These are phyloP conservation scores for Psittacula echo DNA, from an alignment of 2,797 vertebrate genomes.

Conservation along the genomic window DNA sequence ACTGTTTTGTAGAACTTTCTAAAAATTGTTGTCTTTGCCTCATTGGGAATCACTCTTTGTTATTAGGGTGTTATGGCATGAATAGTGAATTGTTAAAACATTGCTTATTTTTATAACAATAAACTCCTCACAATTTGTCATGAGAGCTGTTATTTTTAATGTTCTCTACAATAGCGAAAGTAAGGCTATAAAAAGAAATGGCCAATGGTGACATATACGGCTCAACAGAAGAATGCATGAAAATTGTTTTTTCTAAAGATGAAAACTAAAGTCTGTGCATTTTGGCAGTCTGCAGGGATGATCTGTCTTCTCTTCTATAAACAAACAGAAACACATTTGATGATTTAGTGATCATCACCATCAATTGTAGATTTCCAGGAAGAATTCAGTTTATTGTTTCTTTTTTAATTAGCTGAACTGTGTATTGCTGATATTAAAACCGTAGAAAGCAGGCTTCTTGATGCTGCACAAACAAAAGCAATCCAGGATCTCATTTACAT, in stretches of 20 bases:
- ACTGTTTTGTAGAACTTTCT: neutral
- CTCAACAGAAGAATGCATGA: neutral
- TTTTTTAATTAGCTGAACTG: constrained; percentile 31
- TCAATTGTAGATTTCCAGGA: neutral
- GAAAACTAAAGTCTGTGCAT: neutral
- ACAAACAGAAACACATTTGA: neutral
- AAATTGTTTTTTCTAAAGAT: neutral
- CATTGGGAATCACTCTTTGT: neutral
- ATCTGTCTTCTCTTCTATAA: neutral
- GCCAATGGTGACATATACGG: neutral
- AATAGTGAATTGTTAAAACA: neutral
- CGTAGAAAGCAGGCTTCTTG: neutral
- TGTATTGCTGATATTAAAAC: neutral
- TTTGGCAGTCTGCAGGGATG: neutral
- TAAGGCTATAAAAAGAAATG: neutral
- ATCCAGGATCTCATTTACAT: constrained; percentile 45
- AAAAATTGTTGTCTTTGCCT: neutral
- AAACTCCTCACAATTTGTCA: neutral
- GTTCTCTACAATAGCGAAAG: neutral
- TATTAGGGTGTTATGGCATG: neutral
- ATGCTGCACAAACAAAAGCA: neutral
- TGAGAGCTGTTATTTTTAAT: neutral
- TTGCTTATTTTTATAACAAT: neutral
- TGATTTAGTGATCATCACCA: neutral
- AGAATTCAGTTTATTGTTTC: neutral